A percentile compares a stretch with the other conserved stretches of the same genome.
Conservation (phyloP, 2,113 vertebrate species). For the Hirundichthys speculiger region DNA sequence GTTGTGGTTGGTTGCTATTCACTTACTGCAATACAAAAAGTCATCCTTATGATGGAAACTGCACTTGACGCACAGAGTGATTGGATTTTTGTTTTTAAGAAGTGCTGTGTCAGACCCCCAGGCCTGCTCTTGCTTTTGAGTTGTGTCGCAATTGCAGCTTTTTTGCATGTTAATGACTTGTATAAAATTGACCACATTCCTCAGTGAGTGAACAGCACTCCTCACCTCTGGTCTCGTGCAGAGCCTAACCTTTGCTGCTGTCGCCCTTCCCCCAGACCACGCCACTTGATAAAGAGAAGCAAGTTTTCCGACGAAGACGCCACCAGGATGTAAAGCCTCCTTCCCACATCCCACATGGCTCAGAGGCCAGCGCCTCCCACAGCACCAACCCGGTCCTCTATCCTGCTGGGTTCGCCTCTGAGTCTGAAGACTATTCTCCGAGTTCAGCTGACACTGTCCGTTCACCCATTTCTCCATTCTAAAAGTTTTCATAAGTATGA, state of each 20-base stretch:
- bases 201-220: conserved; percentile 6
- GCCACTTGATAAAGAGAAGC: conserved; percentile 99
- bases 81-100: not conserved
- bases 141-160: conserved; percentile 16
- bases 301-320: conserved; percentile 98
- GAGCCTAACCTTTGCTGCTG: conserved; percentile 35
- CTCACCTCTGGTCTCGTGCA: not conserved
- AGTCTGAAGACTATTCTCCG: conserved; percentile 93
- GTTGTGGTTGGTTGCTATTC: too few relatives aligned
- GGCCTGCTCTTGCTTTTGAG: conserved; percentile 2
- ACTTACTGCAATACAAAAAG: too few relatives aligned
- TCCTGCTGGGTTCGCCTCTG: conserved; percentile 88
- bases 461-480: conserved; percentile 95
- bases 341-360: conserved; percentile 76
- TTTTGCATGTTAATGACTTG: conserved; percentile 21
- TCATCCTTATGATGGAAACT: too few relatives aligned
- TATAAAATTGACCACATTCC: not conserved
- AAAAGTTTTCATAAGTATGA: conserved; percentile 54
- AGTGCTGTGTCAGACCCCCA: not conserved
- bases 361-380: conserved; percentile 20
- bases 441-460: conserved; percentile 93
- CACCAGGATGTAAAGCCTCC: conserved; percentile 90
- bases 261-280: conserved; percentile 91
- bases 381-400: conserved; percentile 71
- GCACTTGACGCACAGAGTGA: too few relatives aligned